A percentile compares a stretch with the other conserved stretches of the same genome.
phyloP scores from a whole-genome alignment of 2,113 vertebrate genomes.

The Xiphophorus maculatus region DNA sequence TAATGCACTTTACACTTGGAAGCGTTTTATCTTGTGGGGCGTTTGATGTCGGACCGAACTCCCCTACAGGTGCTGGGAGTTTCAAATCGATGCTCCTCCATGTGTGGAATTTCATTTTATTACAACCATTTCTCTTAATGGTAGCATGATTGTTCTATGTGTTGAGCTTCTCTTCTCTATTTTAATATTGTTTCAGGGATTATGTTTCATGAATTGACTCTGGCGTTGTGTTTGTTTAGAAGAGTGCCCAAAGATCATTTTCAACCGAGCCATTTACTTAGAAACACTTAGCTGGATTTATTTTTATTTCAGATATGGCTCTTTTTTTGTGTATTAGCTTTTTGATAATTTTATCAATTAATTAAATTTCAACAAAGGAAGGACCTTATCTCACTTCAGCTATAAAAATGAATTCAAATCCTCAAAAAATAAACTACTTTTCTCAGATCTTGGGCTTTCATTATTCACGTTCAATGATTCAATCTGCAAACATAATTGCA shows the following conservation, averaged over 20 bases:
- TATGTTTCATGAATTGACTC: background rate
- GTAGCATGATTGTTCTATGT: background rate
- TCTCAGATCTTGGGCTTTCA: no score
- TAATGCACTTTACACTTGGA: constrained; percentile 4
- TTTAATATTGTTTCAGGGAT: background rate
- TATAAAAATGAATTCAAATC: background rate
- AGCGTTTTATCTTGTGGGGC: constrained; percentile 1
- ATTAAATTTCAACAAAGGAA: background rate
- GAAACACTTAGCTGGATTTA: background rate
- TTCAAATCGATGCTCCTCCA: background rate
- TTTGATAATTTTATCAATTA: background rate
- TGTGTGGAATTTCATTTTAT: background rate
- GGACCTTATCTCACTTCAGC: background rate
- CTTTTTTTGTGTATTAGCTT: background rate
- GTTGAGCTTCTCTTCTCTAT: background rate
- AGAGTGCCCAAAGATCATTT: background rate
- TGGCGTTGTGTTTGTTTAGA: background rate
- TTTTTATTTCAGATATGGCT: no score
- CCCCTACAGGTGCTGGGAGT: constrained; percentile 4
- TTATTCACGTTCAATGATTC: background rate
- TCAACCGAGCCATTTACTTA: background rate
- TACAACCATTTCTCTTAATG: background rate
- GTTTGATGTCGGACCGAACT: constrained; percentile 3
- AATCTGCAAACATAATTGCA: background rate
- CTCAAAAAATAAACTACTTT: background rate